Percentiles rank a stretch among this genome's conserved stretches.
phyloP scores from a whole-genome alignment of 2,113 vertebrate species.

The Anguilla japonica region DNA sequence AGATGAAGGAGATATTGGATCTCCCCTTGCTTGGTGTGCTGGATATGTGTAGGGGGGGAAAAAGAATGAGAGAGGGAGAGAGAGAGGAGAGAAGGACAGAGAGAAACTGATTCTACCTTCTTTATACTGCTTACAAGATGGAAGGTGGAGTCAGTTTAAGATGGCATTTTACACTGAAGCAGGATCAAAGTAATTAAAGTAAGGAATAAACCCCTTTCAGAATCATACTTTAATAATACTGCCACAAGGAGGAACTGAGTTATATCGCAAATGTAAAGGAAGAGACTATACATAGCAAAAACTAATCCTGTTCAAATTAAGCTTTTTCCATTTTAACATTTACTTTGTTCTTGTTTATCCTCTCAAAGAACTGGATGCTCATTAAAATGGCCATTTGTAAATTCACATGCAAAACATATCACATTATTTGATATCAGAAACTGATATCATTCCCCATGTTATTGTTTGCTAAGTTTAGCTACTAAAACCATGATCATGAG shows the following conservation, averaged over 20 bases:
- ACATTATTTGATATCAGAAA: not conserved
- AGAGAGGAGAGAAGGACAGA: slow-evolving; percentile 47
- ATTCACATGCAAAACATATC: not conserved
- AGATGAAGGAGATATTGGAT: slow-evolving; percentile 65
- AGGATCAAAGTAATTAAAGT: slow-evolving; percentile 11
- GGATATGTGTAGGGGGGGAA: slow-evolving; percentile 46
- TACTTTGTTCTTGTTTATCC: not conserved
- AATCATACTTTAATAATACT: not conserved
- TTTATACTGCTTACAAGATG: slow-evolving; percentile 68
- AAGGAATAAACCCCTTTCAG: not conserved
- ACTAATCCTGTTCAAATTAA: not conserved
- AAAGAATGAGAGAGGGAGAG: slow-evolving; percentile 38
- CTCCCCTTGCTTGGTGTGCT: slow-evolving; percentile 49
- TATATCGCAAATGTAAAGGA: not conserved
- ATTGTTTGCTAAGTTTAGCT: not conserved
- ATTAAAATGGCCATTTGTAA: not conserved
- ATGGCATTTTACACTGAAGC: slow-evolving; percentile 58
- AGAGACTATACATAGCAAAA: not conserved
- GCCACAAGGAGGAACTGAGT: not conserved
- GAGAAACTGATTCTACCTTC: slow-evolving; percentile 65
- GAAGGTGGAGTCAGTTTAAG: slow-evolving; percentile 74
- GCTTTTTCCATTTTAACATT: not conserved
- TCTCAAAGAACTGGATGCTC: not conserved
- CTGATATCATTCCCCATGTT: not conserved
- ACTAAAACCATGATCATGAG: not conserved